A percentile compares a stretch with the other conserved stretches of the same genome.
These are phyloP conservation scores for Spheniscus mendiculus DNA, from an alignment of 2,113 vertebrate species.

Conservation along the genomic window DNA sequence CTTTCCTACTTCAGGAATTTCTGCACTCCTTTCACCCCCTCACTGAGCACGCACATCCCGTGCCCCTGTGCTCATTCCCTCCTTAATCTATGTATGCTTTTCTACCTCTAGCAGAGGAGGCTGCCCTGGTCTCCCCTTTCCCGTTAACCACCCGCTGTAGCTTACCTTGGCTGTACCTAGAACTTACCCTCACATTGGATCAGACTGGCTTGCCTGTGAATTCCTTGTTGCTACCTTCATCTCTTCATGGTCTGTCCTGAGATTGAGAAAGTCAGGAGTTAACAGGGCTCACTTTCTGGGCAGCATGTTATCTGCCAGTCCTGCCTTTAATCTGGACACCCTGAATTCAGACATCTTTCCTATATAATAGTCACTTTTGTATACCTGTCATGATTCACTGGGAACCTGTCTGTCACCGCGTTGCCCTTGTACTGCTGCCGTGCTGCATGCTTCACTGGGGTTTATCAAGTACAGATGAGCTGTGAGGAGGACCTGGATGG, in stretches of 20 bases:
- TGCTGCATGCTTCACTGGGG: not conserved
- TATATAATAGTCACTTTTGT: not conserved
- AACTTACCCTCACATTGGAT: not conserved
- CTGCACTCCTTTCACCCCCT: not conserved
- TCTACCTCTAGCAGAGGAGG: not conserved
- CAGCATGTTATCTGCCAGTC: not conserved
- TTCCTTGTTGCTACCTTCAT: not conserved
- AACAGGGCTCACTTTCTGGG: not conserved
- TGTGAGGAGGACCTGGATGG: not conserved
- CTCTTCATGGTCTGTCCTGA: not conserved
- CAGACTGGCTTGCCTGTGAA: not conserved
- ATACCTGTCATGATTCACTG: not conserved
- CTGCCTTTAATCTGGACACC: not conserved
- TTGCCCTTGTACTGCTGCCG: not conserved
- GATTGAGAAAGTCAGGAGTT: not conserved
- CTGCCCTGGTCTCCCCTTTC: not conserved
- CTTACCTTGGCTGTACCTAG: not conserved
- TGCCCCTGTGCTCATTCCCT: not conserved
- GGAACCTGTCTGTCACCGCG: not conserved
- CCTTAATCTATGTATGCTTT: not conserved
- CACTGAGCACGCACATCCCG: not conserved
- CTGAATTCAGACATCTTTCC: not conserved
- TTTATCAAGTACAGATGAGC: not conserved
- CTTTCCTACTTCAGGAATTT: not conserved
- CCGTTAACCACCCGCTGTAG: not conserved